phyloP scores from a whole-genome alignment of 2,888 invertebrate genomes.

The Leptothorax acervorum region DNA sequence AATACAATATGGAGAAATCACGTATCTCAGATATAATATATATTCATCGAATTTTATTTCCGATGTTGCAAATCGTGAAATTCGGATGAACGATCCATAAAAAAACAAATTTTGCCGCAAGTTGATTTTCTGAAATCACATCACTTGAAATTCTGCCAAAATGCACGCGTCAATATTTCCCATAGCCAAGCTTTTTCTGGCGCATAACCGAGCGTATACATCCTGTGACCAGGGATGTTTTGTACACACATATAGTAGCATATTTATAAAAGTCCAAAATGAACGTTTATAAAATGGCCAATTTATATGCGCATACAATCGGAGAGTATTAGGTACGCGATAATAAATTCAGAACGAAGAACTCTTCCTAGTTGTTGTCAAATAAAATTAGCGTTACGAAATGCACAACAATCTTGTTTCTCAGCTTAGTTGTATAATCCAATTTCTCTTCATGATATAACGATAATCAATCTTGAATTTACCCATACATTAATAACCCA shows the following conservation, averaged over 20 bases:
- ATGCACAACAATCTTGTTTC: background rate
- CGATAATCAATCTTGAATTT: background rate
- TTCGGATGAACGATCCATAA: constrained; percentile 54
- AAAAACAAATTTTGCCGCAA: constrained; percentile 63
- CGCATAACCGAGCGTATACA: constrained; percentile 12
- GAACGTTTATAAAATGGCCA: constrained; percentile 22
- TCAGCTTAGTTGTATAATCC: background rate
- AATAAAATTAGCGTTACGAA: constrained; percentile 9
- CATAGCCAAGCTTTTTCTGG: background rate
- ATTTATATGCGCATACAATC: constrained; percentile 31
- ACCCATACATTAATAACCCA: background rate
- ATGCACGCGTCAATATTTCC: constrained; percentile 62
- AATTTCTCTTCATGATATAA: constrained; percentile 15
- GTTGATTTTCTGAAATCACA: constrained; percentile 76
- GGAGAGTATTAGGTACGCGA: background rate
- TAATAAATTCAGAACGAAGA: background rate
- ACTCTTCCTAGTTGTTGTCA: constrained; percentile 7
- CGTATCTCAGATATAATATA: background rate
- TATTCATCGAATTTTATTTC: background rate
- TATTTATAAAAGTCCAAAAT: constrained; percentile 18
- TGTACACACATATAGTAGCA: constrained; percentile 15
- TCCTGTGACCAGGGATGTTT: constrained; percentile 12
- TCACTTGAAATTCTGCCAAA: constrained; percentile 76
- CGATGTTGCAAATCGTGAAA: background rate
- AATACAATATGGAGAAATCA: background rate